Percentiles rank a stretch among this genome's conserved stretches.
These are phyloP conservation scores for Trypoxylon attenuatum DNA, from an alignment of 2,888 invertebrate genomes.

Conservation along the genomic window DNA sequence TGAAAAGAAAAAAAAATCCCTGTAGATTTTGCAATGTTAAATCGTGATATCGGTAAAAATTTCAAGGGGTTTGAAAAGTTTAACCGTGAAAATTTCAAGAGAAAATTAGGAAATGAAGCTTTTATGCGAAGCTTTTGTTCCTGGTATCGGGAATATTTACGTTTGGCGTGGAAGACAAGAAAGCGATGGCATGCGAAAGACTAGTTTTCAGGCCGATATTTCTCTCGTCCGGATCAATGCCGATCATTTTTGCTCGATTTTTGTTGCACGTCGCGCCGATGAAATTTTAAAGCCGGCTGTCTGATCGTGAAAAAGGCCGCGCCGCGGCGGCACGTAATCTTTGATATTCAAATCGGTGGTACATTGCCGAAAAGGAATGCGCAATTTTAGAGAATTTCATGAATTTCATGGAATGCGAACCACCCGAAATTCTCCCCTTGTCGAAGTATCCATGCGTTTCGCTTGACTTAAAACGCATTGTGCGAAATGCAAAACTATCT, in stretches of 20 bases:
- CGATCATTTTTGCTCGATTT: constrained; percentile 1
- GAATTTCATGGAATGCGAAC: neutral
- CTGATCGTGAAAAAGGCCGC: constrained; percentile 8
- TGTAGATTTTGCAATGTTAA: too few species aligned
- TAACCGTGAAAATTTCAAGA: too few species aligned
- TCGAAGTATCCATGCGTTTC: constrained; percentile 1
- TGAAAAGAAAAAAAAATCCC: too few species aligned
- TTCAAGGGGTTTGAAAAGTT: too few species aligned
- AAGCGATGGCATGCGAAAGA: too few species aligned
- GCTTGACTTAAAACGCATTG: too few species aligned
- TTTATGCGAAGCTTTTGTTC: too few species aligned
- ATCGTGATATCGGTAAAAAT: too few species aligned
- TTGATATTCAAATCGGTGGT: constrained; percentile 33
- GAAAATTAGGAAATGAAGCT: too few species aligned
- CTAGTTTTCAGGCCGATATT: neutral
- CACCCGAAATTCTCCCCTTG: neutral
- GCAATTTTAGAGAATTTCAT: constrained; percentile 32
- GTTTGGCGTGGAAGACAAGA: too few species aligned
- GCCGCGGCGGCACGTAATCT: constrained; percentile 9
- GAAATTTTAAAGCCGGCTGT: constrained; percentile 1
- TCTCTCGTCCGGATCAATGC: constrained; percentile 2
- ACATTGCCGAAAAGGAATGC: constrained; percentile 24
- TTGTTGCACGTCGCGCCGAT: neutral
- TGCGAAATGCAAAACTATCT: too few species aligned
- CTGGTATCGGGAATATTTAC: too few species aligned